A percentile compares a stretch with the other conserved stretches of the same genome.
Evolutionary conservation across 2,888 invertebrate genomes (phyloP).

Genomic region (Leuctra nigra): DNA sequence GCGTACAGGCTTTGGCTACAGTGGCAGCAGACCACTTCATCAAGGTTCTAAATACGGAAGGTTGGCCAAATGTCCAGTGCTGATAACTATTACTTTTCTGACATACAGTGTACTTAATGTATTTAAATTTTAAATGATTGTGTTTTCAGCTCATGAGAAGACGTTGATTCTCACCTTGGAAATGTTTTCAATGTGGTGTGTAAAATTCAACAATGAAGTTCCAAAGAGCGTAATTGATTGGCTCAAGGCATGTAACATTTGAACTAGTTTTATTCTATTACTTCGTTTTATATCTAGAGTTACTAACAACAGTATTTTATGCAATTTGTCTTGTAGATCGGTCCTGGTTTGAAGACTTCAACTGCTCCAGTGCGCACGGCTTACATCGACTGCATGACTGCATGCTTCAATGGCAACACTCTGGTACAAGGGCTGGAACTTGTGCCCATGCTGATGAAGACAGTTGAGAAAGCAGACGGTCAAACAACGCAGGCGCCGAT

Average conservation of each 20-base stretch:
- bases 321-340: constrained; percentile 50
- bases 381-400: constrained; percentile 68
- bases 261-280: neutral
- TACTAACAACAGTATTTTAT: neutral
- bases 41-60: constrained; percentile 74
- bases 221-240: constrained; percentile 57
- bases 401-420: constrained; percentile 52
- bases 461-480: constrained; percentile 66
- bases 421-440: constrained; percentile 44
- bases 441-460: constrained; percentile 57
- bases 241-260: constrained; percentile 45
- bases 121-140: no score
- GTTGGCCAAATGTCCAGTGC: constrained; percentile 33
- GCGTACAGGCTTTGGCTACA: constrained; percentile 51
- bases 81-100: neutral
- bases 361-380: constrained; percentile 69
- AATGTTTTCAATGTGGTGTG: constrained; percentile 74
- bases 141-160: constrained; percentile 71
- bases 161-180: constrained; percentile 75
- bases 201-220: constrained; percentile 54
- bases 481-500: constrained; percentile 64
- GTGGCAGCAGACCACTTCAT: constrained; percentile 60
- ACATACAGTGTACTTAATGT: neutral
- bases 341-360: constrained; percentile 62
- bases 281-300: neutral